These are phyloP conservation scores for Tragelaphus buxtoni DNA, from an alignment of 2,113 vertebrate species.

Conservation along the genomic window DNA sequence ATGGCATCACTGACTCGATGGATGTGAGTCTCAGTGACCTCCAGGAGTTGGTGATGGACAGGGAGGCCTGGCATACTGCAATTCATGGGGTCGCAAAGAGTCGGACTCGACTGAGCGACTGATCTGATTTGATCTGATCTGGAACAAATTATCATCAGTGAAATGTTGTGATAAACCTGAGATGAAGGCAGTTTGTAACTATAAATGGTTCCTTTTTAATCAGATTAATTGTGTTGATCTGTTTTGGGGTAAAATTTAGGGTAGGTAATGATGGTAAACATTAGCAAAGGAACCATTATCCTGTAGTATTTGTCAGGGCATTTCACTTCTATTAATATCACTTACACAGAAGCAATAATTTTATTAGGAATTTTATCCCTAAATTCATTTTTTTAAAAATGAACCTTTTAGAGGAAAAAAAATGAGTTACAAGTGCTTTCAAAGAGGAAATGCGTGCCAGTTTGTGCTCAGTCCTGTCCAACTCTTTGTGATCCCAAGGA, in stretches of 20 bases:
- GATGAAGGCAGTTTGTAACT: conserved; percentile 13
- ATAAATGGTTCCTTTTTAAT: conserved; percentile 22
- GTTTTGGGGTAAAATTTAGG: not conserved
- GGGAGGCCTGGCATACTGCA: too few relatives aligned
- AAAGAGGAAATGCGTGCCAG: not conserved
- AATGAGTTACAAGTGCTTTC: not conserved
- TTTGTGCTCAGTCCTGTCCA: not conserved
- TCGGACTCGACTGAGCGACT: too few relatives aligned
- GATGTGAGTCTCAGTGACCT: too few relatives aligned
- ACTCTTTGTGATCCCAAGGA: not conserved
- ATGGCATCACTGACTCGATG: too few relatives aligned
- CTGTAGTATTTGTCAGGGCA: not conserved
- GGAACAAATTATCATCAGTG: not conserved
- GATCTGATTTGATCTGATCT: not conserved
- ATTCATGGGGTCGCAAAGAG: too few relatives aligned
- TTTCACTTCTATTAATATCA: conserved; percentile 1
- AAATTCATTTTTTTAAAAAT: conserved; percentile 27
- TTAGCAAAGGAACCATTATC: not conserved
- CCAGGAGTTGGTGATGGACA: too few relatives aligned
- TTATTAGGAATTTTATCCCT: conserved; percentile 38
- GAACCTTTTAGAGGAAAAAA: not conserved
- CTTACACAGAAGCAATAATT: not conserved
- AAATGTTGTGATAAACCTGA: not conserved
- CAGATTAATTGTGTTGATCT: not conserved
- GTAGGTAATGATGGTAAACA: not conserved